Base-by-base conservation (phyloP, 2,797 vertebrate genomes). In the Hypotaenidia philippensis region DNA sequence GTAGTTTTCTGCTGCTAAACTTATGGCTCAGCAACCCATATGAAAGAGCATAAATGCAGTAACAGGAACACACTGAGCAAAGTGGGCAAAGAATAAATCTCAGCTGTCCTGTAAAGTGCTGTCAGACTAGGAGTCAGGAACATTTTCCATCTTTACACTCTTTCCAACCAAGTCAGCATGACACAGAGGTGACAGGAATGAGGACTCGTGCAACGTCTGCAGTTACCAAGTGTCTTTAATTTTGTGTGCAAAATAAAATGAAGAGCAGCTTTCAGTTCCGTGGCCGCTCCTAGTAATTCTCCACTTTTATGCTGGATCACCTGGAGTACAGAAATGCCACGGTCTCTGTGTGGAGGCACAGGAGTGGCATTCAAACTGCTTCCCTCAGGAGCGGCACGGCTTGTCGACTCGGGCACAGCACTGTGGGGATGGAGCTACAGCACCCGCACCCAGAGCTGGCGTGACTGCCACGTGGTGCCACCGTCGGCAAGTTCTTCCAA, bases 401-500 rank as follows among this genome's bases (percentile, higher is more conserved):
- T 38, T 11, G 23, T 2, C 22, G 45, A 47, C 23, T 13, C 5
- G 2, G 26, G 23, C 38, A 34, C 36, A 55, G 47, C n/a, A 14
- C 21, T 3, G 32, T 8, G 45, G 13, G 34, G 41, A 47, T 3
- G 40, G 41, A 53, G 36, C 26, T 26, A 15, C 22, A 57, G 40
- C 38, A 41, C 22, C 34, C 18, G 59, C n/a, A 44, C 26, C 14
- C 29, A 25, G 13, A 55, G 68, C 52, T 12, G 45, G 50, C 10
- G 14, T 2, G 6, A 25, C 0, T 29, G 20, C 36, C 14, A 1
- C 0, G 2, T 2, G 5, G 10, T 23, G 50, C 21, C 27, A 16
- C 31, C 44, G 11, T n/a, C 38, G 16, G 31, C 8, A 31, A 0
- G 1, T 29, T 11, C 16, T 52, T 50, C 34, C 47, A 55, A 76